A percentile compares a stretch with the other conserved stretches of the same genome.
phyloP scores from a whole-genome alignment of 2,888 invertebrate species.

The Sinelater perroti region DNA sequence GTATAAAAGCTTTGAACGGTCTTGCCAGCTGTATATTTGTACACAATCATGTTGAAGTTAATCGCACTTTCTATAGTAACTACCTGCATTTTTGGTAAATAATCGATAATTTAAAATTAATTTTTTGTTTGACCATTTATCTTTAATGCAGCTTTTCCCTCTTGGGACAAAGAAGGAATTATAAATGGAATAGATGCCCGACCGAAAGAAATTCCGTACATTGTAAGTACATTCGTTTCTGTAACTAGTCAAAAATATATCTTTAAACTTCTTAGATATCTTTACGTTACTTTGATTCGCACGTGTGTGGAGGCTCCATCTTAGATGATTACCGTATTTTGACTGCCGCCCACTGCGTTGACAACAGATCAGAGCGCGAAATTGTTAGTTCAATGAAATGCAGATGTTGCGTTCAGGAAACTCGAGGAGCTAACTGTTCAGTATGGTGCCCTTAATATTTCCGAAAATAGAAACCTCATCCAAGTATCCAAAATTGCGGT shows the following conservation, averaged over 20 bases:
- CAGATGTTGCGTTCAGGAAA: neutral
- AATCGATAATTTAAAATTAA: too few species aligned
- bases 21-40: too few species aligned
- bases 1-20: too few species aligned
- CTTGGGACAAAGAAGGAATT: conserved; percentile 18
- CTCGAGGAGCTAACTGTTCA: conserved; percentile 17
- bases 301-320: conserved; percentile 41
- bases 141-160: conserved; percentile 9
- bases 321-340: conserved; percentile 37
- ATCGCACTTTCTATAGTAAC: too few species aligned
- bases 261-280: conserved; percentile 30
- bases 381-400: neutral
- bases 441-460: conserved; percentile 37
- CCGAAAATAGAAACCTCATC: conserved; percentile 22
- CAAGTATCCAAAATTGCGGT: conserved; percentile 30
- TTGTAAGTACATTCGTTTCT: conserved; percentile 30
- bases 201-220: conserved; percentile 42
- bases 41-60: too few species aligned
- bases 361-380: conserved; percentile 1
- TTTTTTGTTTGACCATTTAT: too few species aligned
- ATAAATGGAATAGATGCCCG: conserved; percentile 41
- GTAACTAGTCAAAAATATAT: neutral
- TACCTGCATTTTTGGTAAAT: too few species aligned
- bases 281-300: conserved; percentile 15
- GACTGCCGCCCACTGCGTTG: conserved; percentile 42